These are phyloP conservation scores for Scomber colias DNA, from an alignment of 2,113 vertebrate species.

Conservation along the genomic window DNA sequence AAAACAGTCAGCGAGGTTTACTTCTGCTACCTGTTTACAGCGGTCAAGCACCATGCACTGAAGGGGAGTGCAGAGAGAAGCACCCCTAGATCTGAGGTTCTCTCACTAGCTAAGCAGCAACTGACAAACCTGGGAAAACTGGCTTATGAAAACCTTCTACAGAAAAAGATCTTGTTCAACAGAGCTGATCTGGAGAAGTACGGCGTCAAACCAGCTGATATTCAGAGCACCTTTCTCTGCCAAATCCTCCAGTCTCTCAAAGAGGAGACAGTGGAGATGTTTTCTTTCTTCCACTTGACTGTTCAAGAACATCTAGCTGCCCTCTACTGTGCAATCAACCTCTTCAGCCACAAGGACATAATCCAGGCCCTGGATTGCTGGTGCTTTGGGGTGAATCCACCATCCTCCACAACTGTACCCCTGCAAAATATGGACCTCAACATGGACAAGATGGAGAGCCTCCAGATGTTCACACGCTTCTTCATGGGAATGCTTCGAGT, in stretches of 20 bases:
- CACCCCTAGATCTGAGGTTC: slow-evolving; percentile 57
- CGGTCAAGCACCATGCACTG: slow-evolving; percentile 70
- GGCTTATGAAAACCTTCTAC: slow-evolving; percentile 75
- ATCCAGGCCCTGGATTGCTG: slow-evolving; percentile 75
- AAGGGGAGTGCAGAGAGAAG: slow-evolving; percentile 47
- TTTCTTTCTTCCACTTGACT: slow-evolving; percentile 81
- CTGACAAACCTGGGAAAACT: slow-evolving; percentile 73
- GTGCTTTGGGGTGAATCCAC: slow-evolving; percentile 70
- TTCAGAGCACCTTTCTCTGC: slow-evolving; percentile 75
- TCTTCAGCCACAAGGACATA: slow-evolving; percentile 59
- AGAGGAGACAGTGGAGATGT: slow-evolving; percentile 73
- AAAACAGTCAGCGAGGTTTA: slow-evolving; percentile 82
- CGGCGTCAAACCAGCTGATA: slow-evolving; percentile 55
- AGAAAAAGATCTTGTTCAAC: slow-evolving; percentile 75
- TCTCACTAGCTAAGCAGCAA: slow-evolving; percentile 61
- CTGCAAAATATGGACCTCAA: slow-evolving; percentile 43
- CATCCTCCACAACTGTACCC: slow-evolving; percentile 24
- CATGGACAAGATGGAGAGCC: slow-evolving; percentile 61
- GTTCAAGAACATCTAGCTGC: slow-evolving; percentile 81
- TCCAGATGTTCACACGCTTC: slow-evolving; percentile 83
- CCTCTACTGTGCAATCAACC: slow-evolving; percentile 67
- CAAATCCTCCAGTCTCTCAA: slow-evolving; percentile 72
- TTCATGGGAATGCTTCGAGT: slow-evolving; percentile 76
- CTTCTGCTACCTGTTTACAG: slow-evolving; percentile 76
- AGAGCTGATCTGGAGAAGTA: slow-evolving; percentile 64